Evolutionary conservation across 2,888 invertebrate genomes (phyloP).

Genomic region (Ferrisia virgata): DNA sequence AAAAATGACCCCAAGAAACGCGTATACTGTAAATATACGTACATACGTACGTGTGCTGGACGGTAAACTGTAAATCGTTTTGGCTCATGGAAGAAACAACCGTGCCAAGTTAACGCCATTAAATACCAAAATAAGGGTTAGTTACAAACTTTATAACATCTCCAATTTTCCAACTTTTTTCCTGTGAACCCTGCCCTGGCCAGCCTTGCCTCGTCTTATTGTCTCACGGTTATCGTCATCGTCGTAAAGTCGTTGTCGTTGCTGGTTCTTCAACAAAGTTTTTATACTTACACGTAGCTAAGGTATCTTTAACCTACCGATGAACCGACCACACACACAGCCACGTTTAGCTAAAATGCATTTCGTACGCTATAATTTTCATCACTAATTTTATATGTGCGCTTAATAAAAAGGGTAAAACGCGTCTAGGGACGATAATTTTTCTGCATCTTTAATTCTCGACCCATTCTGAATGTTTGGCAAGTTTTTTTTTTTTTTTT

Average conservation of each 20-base stretch:
- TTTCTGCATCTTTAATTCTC: neutral
- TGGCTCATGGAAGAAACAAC: conserved; percentile 19
- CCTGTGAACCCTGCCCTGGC: neutral
- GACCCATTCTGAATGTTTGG: neutral
- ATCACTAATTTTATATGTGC: neutral
- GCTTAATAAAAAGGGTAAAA: neutral
- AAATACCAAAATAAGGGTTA: conserved; percentile 33
- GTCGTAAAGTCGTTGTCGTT: neutral
- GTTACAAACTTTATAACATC: conserved; percentile 33
- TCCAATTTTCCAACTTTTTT: conserved; percentile 22
- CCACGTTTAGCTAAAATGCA: neutral
- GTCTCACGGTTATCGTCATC: neutral
- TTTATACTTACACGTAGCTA: no score
- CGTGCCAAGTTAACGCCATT: conserved; percentile 37
- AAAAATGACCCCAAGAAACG: conserved; percentile 23
- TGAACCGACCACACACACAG: neutral
- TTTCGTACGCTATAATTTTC: neutral
- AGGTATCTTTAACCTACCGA: no score
- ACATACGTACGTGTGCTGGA: no score
- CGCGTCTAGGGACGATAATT: neutral
- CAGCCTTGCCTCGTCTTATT: neutral
- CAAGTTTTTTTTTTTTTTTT: no score
- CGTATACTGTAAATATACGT: neutral
- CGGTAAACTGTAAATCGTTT: conserved; percentile 32
- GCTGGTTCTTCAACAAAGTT: neutral